Conservation (phyloP, 2,888 invertebrate genomes). For the Gari tellinella region DNA sequence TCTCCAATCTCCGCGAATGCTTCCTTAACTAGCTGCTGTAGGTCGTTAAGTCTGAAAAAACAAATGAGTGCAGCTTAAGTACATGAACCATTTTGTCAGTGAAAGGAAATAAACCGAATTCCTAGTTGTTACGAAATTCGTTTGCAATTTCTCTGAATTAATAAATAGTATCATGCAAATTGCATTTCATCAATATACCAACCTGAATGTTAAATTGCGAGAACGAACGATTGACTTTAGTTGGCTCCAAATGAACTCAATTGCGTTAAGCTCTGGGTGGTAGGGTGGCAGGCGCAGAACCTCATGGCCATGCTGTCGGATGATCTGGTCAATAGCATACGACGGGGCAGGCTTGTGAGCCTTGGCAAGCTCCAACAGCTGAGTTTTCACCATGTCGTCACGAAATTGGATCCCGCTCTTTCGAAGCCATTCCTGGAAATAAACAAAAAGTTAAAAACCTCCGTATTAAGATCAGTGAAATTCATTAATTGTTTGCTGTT, state of each 20-base stretch:
- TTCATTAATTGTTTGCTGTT: too few species aligned
- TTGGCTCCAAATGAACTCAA: conserved; percentile 34
- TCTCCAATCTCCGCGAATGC: neutral
- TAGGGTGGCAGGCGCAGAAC: conserved; percentile 29
- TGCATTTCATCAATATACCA: conserved; percentile 6
- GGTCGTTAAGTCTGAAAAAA: too few species aligned
- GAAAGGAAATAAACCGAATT: too few species aligned
- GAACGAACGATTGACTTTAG: conserved; percentile 2
- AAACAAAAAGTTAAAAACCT: conserved; percentile 7
- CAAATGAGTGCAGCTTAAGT: neutral
- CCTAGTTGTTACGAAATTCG: too few species aligned
- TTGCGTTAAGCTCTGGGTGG: conserved; percentile 26
- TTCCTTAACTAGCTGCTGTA: neutral
- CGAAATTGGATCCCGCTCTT: conserved; percentile 6
- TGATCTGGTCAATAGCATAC: conserved; percentile 13
- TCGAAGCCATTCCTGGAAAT: conserved; percentile 14
- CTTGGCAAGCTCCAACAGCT: too few species aligned
- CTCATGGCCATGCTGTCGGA: conserved; percentile 22
- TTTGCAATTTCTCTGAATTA: too few species aligned
- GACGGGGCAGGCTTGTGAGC: too few species aligned
- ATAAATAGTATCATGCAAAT: too few species aligned
- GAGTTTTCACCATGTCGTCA: conserved; percentile 6
- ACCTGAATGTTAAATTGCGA: conserved; percentile 17
- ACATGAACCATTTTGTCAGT: too few species aligned
- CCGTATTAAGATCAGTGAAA: too few species aligned